A percentile compares a stretch with the other conserved stretches of the same genome.
Evolutionary conservation across 1,140 invertebrate species (phyloP).

Genomic region (Sitophilus oryzae): DNA sequence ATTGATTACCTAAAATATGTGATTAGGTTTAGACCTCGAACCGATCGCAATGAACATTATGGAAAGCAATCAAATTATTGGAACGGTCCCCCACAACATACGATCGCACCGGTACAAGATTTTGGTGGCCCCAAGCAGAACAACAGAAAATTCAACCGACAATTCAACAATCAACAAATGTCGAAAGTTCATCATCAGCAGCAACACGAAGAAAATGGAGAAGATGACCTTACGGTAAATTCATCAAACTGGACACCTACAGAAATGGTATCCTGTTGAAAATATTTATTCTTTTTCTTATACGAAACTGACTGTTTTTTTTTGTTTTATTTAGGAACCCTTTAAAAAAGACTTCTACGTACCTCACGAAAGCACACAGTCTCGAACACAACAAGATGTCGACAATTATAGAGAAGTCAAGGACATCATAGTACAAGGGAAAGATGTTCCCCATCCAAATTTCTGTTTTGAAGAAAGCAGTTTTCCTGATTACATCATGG

Average conservation of each 20-base stretch:
- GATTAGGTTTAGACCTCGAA: constrained; percentile 49
- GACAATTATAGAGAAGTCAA: constrained; percentile 64
- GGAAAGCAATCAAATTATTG: constrained; percentile 49
- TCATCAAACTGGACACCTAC: neutral
- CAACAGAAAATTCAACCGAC: constrained; percentile 43
- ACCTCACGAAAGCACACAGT: constrained; percentile 71
- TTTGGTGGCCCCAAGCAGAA: constrained; percentile 54
- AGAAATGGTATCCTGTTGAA: constrained; percentile 7
- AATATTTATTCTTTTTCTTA: no score
- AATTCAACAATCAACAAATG: constrained; percentile 20
- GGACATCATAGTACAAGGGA: constrained; percentile 83
- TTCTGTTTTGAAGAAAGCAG: constrained; percentile 83
- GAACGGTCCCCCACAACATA: constrained; percentile 44
- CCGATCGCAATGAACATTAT: constrained; percentile 53
- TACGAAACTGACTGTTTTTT: no score
- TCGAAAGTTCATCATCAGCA: constrained; percentile 34
- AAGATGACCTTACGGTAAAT: neutral
- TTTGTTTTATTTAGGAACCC: no score
- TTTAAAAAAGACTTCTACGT: constrained; percentile 92
- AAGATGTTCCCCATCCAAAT: constrained; percentile 77
- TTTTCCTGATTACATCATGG: constrained; percentile 78
- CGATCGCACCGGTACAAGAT: constrained; percentile 49
- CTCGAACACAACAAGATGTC: constrained; percentile 66
- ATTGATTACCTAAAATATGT: neutral
- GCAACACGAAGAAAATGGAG: constrained; percentile 49